These are phyloP conservation scores for Isoperla grammatica DNA, from an alignment of 2,888 invertebrate genomes.

Conservation along the genomic window DNA sequence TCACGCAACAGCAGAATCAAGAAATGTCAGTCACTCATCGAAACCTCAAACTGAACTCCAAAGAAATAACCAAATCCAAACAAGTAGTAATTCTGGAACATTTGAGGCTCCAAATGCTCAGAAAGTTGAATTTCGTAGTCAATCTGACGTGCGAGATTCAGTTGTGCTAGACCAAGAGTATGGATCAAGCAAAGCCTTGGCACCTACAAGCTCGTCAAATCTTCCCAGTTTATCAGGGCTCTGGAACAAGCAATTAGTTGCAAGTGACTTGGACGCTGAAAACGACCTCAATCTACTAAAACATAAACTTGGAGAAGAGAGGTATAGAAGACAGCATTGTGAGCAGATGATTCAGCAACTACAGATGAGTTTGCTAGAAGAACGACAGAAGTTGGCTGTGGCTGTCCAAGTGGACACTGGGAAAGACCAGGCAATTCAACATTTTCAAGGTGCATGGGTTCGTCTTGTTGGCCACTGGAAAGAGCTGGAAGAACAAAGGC, in stretches of 20 bases:
- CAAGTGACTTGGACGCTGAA: conserved; percentile 32
- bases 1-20: too few species aligned
- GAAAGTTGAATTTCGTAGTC: conserved; percentile 17
- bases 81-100: not conserved
- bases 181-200: not conserved
- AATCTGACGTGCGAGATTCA: not conserved
- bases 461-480: conserved; percentile 44
- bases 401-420: conserved; percentile 70
- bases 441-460: conserved; percentile 59
- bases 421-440: conserved; percentile 63
- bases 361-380: conserved; percentile 66
- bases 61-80: not conserved
- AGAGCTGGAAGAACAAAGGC: conserved; percentile 36
- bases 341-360: conserved; percentile 69
- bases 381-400: conserved; percentile 73
- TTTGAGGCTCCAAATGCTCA: not conserved
- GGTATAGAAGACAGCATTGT: conserved; percentile 69
- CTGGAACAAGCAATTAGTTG: conserved; percentile 50
- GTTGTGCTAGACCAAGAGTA: not conserved
- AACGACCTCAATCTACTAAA: conserved; percentile 36
- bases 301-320: conserved; percentile 65
- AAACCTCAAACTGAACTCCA: not conserved
- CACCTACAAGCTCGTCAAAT: conserved; percentile 33
- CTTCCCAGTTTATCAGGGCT: conserved; percentile 56
- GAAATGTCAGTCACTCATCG: not conserved